Base-by-base conservation (phyloP, 1,140 invertebrate species). In the Samia ricini region DNA sequence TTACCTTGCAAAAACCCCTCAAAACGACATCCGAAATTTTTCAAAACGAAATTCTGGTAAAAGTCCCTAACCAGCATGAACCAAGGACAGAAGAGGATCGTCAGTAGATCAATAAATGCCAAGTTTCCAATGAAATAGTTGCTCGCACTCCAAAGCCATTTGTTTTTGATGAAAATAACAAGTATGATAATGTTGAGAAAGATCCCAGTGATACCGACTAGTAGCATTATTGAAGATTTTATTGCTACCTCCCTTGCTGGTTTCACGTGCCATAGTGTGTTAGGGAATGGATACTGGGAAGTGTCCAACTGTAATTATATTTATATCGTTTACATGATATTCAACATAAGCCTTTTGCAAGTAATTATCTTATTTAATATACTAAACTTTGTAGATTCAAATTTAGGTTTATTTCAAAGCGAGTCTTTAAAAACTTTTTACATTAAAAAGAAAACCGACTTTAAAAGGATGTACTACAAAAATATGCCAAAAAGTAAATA, bases 71-170 rank as follows among this genome's bases (percentile, higher is more conserved):
- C 91, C 23, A 96, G 84, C 77, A 95, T 93, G 72, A 95, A 93
- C 89, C 92, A 93, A 0, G 95, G 95, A 60, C 95, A 95, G 7
- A 97, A 90, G 2, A 96, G 63, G n/a, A 96, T 85, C 0, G 94
- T 96, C 0, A 94, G 76, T 2, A 97, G 85, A 84, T 97, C 96
- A 0, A 95, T 94, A 2, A 94, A 72, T 0, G 96, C 95, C 91
- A 97, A 93, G 70, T 96, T 97, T 23, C 94, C 93, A 8, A 98
- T 95, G 21, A 97, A 91, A 24, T 95, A 88, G 86, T 97, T 97
- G 2, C 95, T 95, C 0, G 95, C 93, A n/a, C 94, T 94, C 61
- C 93, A 91, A 59, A 97, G 91, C 66, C 94, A 91, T 68, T 92
- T 92, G 72, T 94, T 93, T n/a, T 90, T 92, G 0, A 93, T 63